Evolutionary conservation across 2,113 vertebrate genomes (phyloP).

Genomic region (Nesogale talazaci): DNA sequence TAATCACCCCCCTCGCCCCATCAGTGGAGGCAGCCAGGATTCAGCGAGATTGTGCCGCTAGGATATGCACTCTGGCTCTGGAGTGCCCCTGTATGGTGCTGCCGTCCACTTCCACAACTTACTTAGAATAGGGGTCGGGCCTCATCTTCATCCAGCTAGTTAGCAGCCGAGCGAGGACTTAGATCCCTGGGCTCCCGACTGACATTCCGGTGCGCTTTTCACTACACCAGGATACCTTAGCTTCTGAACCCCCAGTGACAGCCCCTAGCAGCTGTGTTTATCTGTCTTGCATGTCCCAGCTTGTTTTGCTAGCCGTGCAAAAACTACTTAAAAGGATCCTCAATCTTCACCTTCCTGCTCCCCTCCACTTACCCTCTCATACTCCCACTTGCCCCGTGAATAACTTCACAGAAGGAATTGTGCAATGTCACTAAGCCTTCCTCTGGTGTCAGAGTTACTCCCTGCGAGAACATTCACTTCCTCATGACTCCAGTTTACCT

Average conservation of each 20-base stretch:
- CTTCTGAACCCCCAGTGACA: constrained; percentile 75
- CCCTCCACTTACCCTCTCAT: constrained; percentile 45
- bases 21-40: background rate
- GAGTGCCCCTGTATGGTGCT: background rate
- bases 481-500: constrained; percentile 66
- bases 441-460: constrained; percentile 70
- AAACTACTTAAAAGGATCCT: constrained; percentile 79
- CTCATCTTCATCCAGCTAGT: constrained; percentile 17
- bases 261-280: constrained; percentile 78
- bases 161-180: constrained; percentile 39
- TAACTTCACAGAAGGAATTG: constrained; percentile 77
- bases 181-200: constrained; percentile 51
- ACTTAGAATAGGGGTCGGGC: background rate
- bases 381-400: constrained; percentile 62
- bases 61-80: background rate
- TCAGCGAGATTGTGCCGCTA: background rate
- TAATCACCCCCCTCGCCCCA: background rate
- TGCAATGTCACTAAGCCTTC: constrained; percentile 72
- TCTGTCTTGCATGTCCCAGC: constrained; percentile 76
- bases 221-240: constrained; percentile 69
- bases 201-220: constrained; percentile 69
- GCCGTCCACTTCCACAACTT: background rate
- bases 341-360: constrained; percentile 70
- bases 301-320: constrained; percentile 78
- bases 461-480: constrained; percentile 70